phyloP scores from a whole-genome alignment of 2,797 vertebrate species.

The Hylomyscus alleni region DNA sequence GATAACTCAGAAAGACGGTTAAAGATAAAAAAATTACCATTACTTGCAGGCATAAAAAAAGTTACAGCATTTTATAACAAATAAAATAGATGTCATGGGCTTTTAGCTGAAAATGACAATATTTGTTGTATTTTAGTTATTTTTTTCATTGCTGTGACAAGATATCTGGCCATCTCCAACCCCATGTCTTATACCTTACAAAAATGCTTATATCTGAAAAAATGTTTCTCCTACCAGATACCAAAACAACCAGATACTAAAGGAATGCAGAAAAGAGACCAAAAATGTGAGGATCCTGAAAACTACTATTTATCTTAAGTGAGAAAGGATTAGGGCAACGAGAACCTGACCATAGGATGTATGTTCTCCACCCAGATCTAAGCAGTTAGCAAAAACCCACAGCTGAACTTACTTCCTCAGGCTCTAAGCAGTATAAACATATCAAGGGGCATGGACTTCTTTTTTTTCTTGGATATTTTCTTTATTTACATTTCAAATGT shows the following conservation, averaged over 20 bases:
- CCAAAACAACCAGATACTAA: neutral
- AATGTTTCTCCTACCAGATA: neutral
- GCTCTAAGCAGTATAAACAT: neutral
- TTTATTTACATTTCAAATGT: too few species aligned
- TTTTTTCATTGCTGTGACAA: neutral
- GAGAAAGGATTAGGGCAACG: neutral
- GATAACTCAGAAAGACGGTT: constrained; percentile 61
- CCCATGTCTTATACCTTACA: neutral
- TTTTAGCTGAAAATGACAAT: constrained; percentile 52
- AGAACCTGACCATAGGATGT: neutral
- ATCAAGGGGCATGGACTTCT: neutral
- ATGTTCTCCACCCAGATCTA: neutral
- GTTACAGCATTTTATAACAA: constrained; percentile 28
- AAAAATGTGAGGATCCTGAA: neutral
- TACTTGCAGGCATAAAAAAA: constrained; percentile 57
- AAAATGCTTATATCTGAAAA: neutral
- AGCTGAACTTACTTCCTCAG: neutral
- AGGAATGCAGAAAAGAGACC: neutral
- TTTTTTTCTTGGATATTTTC: too few species aligned
- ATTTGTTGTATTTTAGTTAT: constrained; percentile 27
- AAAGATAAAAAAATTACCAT: constrained; percentile 44
- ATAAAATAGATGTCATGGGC: constrained; percentile 47
- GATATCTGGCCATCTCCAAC: too few species aligned
- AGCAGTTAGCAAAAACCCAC: neutral
- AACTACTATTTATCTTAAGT: neutral